Conservation (phyloP, 1,140 invertebrate genomes). For the Drosophila pseudoananassae region DNA sequence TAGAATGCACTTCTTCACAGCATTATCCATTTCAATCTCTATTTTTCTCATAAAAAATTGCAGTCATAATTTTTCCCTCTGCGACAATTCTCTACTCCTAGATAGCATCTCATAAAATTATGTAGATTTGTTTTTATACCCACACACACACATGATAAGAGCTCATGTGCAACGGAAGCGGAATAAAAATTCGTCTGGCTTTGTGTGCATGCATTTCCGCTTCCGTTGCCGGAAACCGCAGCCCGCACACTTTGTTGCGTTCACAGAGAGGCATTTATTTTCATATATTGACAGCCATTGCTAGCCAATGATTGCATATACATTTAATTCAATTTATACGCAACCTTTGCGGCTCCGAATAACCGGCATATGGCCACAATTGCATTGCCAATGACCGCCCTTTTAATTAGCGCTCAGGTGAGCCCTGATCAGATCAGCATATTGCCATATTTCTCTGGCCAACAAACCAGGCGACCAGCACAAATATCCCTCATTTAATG, state of each 20-base stretch:
- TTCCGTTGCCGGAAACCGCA: slow-evolving; percentile 52
- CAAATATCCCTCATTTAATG: slow-evolving; percentile 37
- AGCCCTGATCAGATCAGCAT: slow-evolving; percentile 19
- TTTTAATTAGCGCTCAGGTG: slow-evolving; percentile 49
- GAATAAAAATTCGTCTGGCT: slow-evolving; percentile 51
- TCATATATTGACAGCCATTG: slow-evolving; percentile 12
- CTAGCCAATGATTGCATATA: slow-evolving; percentile 58
- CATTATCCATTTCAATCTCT: slow-evolving; percentile 19
- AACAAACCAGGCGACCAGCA: slow-evolving; percentile 4
- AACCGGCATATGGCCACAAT: slow-evolving; percentile 48
- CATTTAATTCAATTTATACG: slow-evolving; percentile 73
- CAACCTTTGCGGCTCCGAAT: slow-evolving; percentile 19
- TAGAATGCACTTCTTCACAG: slow-evolving; percentile 23
- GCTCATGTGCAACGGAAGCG: slow-evolving; percentile 20
- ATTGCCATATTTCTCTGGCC: slow-evolving; percentile 1
- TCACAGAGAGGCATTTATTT: slow-evolving; percentile 18
- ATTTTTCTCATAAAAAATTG: slow-evolving; percentile 32
- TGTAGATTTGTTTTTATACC: slow-evolving; percentile 40
- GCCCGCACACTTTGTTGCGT: slow-evolving; percentile 43
- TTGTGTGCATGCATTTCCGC: slow-evolving; percentile 57
- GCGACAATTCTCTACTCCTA: slow-evolving; percentile 17
- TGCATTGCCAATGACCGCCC: slow-evolving; percentile 27
- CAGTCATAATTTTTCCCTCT: slow-evolving; percentile 9
- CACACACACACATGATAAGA: slow-evolving; percentile 21
- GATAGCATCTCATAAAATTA: slow-evolving; percentile 45